These are phyloP conservation scores for Nicator chloris DNA, from an alignment of 2,113 vertebrate genomes.

Conservation along the genomic window DNA sequence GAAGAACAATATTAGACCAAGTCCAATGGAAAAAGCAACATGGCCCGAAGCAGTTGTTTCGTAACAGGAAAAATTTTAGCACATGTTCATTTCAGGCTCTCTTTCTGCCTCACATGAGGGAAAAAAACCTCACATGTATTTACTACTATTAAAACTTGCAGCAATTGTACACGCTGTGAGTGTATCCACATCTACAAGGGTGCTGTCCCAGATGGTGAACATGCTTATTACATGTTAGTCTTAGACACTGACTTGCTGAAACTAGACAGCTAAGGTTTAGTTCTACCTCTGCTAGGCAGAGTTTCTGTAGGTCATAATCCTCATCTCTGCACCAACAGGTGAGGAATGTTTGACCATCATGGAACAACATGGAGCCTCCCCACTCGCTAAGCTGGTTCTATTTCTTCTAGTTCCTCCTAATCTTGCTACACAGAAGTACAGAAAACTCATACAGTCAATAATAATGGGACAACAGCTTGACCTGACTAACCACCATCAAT, in stretches of 20 bases:
- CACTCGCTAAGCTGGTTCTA: not conserved
- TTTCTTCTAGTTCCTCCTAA: not conserved
- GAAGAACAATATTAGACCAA: not conserved
- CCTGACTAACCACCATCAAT: not conserved
- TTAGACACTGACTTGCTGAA: not conserved
- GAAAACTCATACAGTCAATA: not conserved
- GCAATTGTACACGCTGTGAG: not conserved
- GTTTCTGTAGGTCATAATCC: not conserved
- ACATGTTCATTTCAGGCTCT: not conserved
- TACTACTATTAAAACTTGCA: not conserved
- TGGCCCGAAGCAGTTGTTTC: not conserved
- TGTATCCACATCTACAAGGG: not conserved
- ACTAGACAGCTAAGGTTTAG: not conserved
- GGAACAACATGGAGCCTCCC: not conserved
- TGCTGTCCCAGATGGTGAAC: not conserved
- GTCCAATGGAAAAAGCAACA: not conserved
- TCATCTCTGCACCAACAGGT: not conserved
- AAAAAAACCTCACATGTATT: not conserved
- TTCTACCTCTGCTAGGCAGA: not conserved
- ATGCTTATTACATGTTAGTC: not conserved
- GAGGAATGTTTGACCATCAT: fast-evolving
- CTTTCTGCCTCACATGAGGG: not conserved
- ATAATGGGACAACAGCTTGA: not conserved
- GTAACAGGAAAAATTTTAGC: not conserved
- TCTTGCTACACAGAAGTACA: not conserved